Evolutionary conservation across 2,113 vertebrate species (phyloP), one percentile per base, ranked within the genome.

Genomic region (Pelodiscus sinensis): DNA sequence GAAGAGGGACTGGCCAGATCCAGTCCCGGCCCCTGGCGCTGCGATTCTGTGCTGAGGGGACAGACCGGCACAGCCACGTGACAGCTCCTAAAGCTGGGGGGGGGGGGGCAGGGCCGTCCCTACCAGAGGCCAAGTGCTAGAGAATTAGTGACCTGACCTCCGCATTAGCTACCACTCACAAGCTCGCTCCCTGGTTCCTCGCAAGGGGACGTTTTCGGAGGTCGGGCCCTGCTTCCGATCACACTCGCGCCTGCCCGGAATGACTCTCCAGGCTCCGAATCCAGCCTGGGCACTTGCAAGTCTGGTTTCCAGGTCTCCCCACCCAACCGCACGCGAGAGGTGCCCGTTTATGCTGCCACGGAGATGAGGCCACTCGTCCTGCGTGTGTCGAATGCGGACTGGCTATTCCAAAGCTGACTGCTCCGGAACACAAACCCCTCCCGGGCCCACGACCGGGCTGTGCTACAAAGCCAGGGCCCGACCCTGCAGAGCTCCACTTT

Each of bases 391-490:
- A 77, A 77, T 25, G 73, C 25, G n/a, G 65, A 35, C 16, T 19
- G n/a, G 9, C 31, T 35, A n/a, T 71, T 71, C 65, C 35, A 21
- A 71, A 35, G 31, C 21, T 35, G 10, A 35, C 8, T 21, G 65
- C 18, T 35, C 18, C 1, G 29, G 16, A n/a, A n/a, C 16, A 71
- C 65, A 35, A 71, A 68, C n/a, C 31, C 16, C 7, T 3, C 31
- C 15, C 62, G n/a, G 16, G 31, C 62, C n/a, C n/a, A 35, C 9
- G 1, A n/a, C 8, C 0, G 2, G 8, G 65, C n/a, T 71, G 31
- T 35, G 21, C 16, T 71, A 10, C n/a, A 10, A 10, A 35, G 21
- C 18, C 35, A 5, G n/a, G n/a, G n/a, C 65, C n/a, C 9, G 2
- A 4, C 2, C 15, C 31, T 35, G 31, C 65, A 71, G 35, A 35